A percentile compares a stretch with the other conserved stretches of the same genome.
phyloP scores from a whole-genome alignment of 2,113 vertebrate genomes.

The Balaeniceps rex region DNA sequence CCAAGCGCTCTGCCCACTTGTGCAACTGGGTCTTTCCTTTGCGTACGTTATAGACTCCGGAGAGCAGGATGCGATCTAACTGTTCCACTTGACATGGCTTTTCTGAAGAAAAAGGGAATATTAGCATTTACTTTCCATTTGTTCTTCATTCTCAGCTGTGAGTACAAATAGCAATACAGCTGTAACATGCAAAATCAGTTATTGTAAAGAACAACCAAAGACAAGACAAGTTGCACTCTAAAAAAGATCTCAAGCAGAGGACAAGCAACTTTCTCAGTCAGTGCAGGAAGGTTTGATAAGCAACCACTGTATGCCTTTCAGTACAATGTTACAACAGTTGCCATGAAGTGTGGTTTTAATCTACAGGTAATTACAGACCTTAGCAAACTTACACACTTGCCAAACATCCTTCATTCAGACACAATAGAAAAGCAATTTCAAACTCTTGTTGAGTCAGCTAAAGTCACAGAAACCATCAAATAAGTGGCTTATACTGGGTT shows the following conservation, averaged over 20 bases:
- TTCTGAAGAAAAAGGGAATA: constrained; percentile 62
- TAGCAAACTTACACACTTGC: neutral
- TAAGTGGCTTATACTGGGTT: neutral
- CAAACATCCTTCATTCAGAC: neutral
- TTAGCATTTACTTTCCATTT: neutral
- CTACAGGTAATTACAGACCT: neutral
- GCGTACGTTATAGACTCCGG: constrained; percentile 89
- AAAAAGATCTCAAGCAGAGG: neutral
- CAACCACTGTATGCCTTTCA: neutral
- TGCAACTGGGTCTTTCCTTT: constrained; percentile 97
- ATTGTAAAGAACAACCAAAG: neutral
- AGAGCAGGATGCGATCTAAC: constrained; percentile 86
- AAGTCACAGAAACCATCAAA: neutral
- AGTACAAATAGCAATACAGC: neutral
- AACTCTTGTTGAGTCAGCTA: neutral
- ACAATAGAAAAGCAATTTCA: neutral
- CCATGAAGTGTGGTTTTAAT: neutral
- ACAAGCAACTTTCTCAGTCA: neutral
- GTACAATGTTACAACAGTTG: neutral
- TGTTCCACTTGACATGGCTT: constrained; percentile 78
- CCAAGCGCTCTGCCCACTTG: constrained; percentile 95
- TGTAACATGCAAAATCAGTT: neutral
- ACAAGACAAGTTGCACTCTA: neutral
- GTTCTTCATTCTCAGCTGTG: neutral
- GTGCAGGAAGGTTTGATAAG: neutral